Percentiles rank a stretch among this genome's conserved stretches.
phyloP scores from a whole-genome alignment of 2,797 vertebrate species.

The Graptemys geographica region DNA sequence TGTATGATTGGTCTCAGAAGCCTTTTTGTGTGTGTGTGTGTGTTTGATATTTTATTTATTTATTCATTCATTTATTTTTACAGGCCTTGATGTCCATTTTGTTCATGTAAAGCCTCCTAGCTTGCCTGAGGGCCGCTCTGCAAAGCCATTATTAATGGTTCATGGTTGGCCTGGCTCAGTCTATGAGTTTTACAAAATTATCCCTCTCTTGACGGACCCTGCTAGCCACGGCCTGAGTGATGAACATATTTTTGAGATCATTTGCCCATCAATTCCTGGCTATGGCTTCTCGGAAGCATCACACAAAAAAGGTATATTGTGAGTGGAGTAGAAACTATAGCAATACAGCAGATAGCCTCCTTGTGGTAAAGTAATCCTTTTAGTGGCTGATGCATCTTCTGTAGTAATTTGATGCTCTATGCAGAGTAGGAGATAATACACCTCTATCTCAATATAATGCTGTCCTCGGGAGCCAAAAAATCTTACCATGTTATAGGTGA shows the following conservation, averaged over 20 bases:
- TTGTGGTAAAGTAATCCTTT: neutral
- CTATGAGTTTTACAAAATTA: slow-evolving; percentile 85
- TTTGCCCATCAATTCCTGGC: slow-evolving; percentile 86
- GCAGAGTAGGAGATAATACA: neutral
- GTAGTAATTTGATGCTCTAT: neutral
- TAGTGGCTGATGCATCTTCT: neutral
- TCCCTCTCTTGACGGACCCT: slow-evolving; percentile 82
- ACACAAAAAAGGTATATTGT: slow-evolving; percentile 80
- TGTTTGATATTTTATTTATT: neutral
- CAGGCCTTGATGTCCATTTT: slow-evolving; percentile 85
- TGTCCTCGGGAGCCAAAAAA: too few relatives aligned
- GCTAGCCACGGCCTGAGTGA: slow-evolving; percentile 67
- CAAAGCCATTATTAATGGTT: slow-evolving; percentile 82
- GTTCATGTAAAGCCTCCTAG: slow-evolving; percentile 77
- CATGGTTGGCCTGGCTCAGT: slow-evolving; percentile 86
- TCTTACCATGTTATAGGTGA: too few relatives aligned
- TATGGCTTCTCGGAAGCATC: slow-evolving; percentile 84
- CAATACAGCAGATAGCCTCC: neutral
- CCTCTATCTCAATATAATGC: too few relatives aligned
- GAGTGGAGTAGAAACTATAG: neutral
- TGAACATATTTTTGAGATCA: slow-evolving; percentile 79
- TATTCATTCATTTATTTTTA: slow-evolving; percentile 3
- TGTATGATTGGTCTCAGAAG: slow-evolving; percentile 3
- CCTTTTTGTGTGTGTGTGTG: neutral
- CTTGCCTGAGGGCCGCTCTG: slow-evolving; percentile 57